Percentiles rank a stretch among this genome's conserved stretches.
These are phyloP conservation scores for Antheraea yamamai DNA, from an alignment of 2,888 invertebrate species.

Conservation along the genomic window DNA sequence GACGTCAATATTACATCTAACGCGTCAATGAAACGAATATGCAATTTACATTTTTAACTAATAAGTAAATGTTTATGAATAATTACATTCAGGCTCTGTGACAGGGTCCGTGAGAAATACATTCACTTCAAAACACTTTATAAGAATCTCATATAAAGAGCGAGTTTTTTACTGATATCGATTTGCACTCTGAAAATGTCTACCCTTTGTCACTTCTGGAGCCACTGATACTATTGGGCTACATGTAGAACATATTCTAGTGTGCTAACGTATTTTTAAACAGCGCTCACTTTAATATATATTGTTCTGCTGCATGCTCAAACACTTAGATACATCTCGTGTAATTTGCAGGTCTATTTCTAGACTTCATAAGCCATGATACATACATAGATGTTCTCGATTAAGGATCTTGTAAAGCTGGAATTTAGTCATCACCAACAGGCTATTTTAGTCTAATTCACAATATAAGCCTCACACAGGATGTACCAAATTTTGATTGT, in stretches of 20 bases:
- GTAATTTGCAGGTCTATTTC: neutral
- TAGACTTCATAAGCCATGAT: neutral
- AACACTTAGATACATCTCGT: neutral
- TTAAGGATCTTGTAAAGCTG: neutral
- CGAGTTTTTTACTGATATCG: too few species aligned
- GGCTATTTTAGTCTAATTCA: neutral
- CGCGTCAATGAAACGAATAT: neutral
- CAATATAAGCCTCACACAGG: neutral
- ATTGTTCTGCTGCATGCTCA: neutral
- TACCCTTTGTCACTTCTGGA: too few species aligned
- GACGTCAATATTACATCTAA: neutral
- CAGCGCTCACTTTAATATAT: too few species aligned
- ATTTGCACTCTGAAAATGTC: too few species aligned
- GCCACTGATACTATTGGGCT: too few species aligned
- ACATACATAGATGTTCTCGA: neutral
- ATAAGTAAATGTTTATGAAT: neutral
- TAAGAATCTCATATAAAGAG: too few species aligned
- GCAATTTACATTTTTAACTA: neutral
- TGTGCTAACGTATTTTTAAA: too few species aligned
- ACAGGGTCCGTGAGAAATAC: neutral
- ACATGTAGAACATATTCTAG: too few species aligned
- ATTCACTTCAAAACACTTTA: neutral
- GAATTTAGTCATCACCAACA: neutral
- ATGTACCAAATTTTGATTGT: neutral
- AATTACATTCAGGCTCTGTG: neutral